A percentile compares a stretch with the other conserved stretches of the same genome.
phyloP scores from a whole-genome alignment of 2,888 invertebrate species.

The Dorcus hopei region DNA sequence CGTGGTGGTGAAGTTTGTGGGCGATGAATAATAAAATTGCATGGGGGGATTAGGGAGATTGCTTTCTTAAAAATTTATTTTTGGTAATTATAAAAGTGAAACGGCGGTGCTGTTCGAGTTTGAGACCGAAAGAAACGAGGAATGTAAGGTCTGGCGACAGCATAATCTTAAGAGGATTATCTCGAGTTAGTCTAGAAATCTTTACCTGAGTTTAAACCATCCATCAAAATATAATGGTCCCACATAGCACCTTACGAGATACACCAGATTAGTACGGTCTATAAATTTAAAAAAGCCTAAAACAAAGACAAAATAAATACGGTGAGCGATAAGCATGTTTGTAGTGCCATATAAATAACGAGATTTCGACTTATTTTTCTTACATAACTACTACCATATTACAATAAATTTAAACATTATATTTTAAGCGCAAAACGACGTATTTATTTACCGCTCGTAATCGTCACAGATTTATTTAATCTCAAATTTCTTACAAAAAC shows the following conservation, averaged over 20 bases:
- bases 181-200: conserved; percentile 18
- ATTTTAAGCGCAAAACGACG: not conserved
- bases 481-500: conserved; percentile 14
- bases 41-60: too few species aligned
- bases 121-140: conserved; percentile 1
- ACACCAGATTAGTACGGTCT: conserved; percentile 18
- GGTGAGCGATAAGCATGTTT: conserved; percentile 11
- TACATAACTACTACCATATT: conserved; percentile 1
- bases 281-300: conserved; percentile 13
- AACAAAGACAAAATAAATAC: conserved; percentile 16
- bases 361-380: conserved; percentile 11
- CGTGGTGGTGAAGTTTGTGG: too few species aligned
- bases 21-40: too few species aligned
- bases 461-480: conserved; percentile 4
- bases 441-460: not conserved
- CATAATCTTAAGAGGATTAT: conserved; percentile 29
- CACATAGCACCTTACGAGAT: conserved; percentile 17
- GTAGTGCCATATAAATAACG: conserved; percentile 8
- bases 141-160: conserved; percentile 18
- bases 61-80: too few species aligned
- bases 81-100: too few species aligned
- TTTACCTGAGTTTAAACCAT: conserved; percentile 25
- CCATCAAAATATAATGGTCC: conserved; percentile 27
- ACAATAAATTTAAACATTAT: not conserved
- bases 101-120: too few species aligned